Conservation (phyloP, 2,888 invertebrate genomes). For the Amiota minor region DNA sequence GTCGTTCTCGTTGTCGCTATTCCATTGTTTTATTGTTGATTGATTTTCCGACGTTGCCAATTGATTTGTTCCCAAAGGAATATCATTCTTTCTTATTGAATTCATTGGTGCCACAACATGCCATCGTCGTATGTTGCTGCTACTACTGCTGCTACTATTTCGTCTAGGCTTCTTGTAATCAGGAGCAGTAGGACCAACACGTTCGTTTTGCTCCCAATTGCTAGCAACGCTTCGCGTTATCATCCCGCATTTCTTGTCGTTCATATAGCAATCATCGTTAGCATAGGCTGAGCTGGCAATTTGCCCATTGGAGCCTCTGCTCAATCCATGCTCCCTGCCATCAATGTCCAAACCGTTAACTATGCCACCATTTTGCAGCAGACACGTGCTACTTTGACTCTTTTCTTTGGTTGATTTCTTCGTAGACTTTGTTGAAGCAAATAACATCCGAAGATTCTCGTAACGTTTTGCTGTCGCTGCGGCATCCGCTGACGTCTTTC, state of each 20-base stretch:
- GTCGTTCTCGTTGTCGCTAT: conserved; percentile 41
- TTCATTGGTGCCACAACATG: conserved; percentile 20
- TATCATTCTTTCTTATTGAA: conserved; percentile 25
- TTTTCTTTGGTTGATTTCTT: conserved; percentile 41
- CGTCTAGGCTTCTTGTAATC: background rate
- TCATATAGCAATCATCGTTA: conserved; percentile 4
- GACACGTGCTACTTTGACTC: conserved; percentile 58
- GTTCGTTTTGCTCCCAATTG: conserved; percentile 26
- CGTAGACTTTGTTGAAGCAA: conserved; percentile 54
- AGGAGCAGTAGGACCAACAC: conserved; percentile 27
- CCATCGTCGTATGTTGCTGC: conserved; percentile 40
- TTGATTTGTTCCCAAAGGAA: conserved; percentile 58
- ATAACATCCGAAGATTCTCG: conserved; percentile 66
- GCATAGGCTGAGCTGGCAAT: conserved; percentile 43
- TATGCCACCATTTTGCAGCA: conserved; percentile 45
- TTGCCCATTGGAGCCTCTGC: conserved; percentile 56
- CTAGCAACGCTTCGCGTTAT: background rate
- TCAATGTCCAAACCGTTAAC: conserved; percentile 21
- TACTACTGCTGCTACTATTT: conserved; percentile 9
- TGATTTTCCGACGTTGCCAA: conserved; percentile 59
- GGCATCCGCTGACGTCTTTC: background rate
- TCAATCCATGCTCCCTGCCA: conserved; percentile 18
- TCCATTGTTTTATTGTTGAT: conserved; percentile 61
- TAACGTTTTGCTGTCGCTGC: conserved; percentile 54
- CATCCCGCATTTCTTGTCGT: background rate